Percentiles rank a stretch among this genome's conserved stretches.
These are phyloP conservation scores for Uria aalge DNA, from an alignment of 2,113 vertebrate species.

Conservation along the genomic window DNA sequence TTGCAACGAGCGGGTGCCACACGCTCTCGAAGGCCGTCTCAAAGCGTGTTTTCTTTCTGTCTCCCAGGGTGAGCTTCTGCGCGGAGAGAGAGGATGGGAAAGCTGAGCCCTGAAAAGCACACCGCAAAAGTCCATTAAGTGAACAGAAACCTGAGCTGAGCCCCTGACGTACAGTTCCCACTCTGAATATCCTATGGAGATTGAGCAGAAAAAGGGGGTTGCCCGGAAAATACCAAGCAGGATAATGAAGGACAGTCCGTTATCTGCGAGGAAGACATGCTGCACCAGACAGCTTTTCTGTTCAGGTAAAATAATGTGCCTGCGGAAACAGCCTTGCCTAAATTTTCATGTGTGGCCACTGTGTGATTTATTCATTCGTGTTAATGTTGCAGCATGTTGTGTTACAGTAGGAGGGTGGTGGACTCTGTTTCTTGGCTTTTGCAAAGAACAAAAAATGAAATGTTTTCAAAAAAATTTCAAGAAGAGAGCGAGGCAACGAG, in stretches of 20 bases:
- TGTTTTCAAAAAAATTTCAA: neutral
- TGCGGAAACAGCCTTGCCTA: neutral
- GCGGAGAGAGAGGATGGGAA: neutral
- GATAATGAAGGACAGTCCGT: neutral
- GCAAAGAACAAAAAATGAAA: neutral
- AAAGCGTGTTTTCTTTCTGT: neutral
- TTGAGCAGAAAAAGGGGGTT: neutral
- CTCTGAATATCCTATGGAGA: neutral
- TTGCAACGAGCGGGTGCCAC: neutral
- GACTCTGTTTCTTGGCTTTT: neutral
- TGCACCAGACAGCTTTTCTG: neutral
- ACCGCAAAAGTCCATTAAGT: neutral
- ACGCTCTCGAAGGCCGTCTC: neutral
- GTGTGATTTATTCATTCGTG: neutral
- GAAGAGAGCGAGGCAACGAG: neutral
- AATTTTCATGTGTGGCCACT: neutral
- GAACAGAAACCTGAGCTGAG: neutral
- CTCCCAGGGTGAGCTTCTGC: neutral
- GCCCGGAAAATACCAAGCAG: neutral
- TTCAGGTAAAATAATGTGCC: neutral
- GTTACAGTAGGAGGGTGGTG: rapidly evolving
- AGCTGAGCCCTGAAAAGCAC: constrained; percentile 33
- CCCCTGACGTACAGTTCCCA: neutral
- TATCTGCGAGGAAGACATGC: neutral
- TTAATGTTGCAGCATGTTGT: neutral